Percentiles rank a stretch among this genome's conserved stretches.
Evolutionary conservation across 2,113 vertebrate genomes (phyloP).

Genomic region (Phrynosoma platyrhinos): DNA sequence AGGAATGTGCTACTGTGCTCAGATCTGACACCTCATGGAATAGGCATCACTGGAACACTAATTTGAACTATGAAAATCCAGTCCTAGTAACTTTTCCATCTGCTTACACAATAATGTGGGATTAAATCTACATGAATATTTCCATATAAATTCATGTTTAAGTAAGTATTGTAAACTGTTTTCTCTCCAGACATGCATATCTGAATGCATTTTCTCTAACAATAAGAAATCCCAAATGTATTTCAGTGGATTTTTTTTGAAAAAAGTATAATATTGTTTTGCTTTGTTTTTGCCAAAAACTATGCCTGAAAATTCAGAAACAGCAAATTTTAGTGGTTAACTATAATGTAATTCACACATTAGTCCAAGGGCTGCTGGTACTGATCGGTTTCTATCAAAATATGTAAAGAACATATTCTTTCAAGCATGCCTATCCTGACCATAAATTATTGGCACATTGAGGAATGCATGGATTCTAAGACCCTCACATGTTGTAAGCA

Average conservation of each 20-base stretch:
- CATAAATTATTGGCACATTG: background rate
- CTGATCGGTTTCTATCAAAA: background rate
- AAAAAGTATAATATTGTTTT: background rate
- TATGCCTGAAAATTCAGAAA: background rate
- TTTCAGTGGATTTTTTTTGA: too few species aligned
- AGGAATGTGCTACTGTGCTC: too few species aligned
- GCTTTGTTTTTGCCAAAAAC: background rate
- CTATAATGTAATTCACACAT: background rate
- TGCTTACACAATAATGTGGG: background rate
- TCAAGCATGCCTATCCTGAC: background rate
- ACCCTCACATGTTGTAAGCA: background rate
- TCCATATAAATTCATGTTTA: background rate
- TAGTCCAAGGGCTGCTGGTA: background rate
- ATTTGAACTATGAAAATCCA: too few species aligned
- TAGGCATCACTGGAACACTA: too few species aligned
- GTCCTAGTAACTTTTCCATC: background rate
- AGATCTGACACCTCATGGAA: too few species aligned
- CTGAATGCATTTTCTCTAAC: too few species aligned
- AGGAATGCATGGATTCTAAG: background rate
- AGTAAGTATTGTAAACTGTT: background rate
- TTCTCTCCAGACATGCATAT: too few species aligned
- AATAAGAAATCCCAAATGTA: too few species aligned
- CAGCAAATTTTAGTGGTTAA: background rate
- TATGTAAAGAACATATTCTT: background rate
- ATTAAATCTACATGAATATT: background rate